Evolutionary conservation across 2,888 invertebrate species (phyloP).

Genomic region (Azorinus chamasolen): DNA sequence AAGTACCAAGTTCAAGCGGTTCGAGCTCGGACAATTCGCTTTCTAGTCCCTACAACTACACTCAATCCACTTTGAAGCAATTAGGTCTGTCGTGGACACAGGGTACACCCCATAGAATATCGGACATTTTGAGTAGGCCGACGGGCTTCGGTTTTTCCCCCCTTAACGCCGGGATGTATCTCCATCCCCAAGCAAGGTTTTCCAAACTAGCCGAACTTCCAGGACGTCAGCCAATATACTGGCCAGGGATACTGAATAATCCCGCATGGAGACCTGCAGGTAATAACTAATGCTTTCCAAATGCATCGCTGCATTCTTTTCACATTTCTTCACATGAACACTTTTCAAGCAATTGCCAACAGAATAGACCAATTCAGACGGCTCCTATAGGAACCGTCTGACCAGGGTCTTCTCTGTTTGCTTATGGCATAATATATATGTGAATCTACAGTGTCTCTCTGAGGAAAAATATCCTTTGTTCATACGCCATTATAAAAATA

Average conservation of each 20-base stretch:
- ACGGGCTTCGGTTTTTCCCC: conserved; percentile 74
- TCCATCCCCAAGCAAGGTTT: conserved; percentile 87
- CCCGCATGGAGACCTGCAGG: conserved; percentile 87
- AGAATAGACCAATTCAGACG: too few species aligned
- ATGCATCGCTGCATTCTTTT: neutral
- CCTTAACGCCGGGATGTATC: conserved; percentile 87
- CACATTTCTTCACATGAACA: neutral
- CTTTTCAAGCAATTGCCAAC: too few species aligned
- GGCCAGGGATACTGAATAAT: conserved; percentile 97
- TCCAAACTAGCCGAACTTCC: conserved; percentile 86
- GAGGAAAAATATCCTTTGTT: too few species aligned
- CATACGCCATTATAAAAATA: too few species aligned
- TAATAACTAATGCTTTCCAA: too few species aligned
- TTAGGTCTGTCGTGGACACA: conserved; percentile 69
- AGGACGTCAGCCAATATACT: conserved; percentile 90
- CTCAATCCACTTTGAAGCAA: conserved; percentile 72
- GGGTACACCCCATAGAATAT: conserved; percentile 96
- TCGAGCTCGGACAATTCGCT: conserved; percentile 62
- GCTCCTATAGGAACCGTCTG: too few species aligned
- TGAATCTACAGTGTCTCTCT: too few species aligned
- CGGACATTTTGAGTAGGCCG: conserved; percentile 96
- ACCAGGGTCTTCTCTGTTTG: too few species aligned
- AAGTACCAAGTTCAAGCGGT: conserved; percentile 84
- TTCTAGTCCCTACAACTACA: conserved; percentile 60
- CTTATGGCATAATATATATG: too few species aligned